Evolutionary conservation across 1,140 invertebrate genomes (phyloP).

Genomic region (Drosophila carrolli): DNA sequence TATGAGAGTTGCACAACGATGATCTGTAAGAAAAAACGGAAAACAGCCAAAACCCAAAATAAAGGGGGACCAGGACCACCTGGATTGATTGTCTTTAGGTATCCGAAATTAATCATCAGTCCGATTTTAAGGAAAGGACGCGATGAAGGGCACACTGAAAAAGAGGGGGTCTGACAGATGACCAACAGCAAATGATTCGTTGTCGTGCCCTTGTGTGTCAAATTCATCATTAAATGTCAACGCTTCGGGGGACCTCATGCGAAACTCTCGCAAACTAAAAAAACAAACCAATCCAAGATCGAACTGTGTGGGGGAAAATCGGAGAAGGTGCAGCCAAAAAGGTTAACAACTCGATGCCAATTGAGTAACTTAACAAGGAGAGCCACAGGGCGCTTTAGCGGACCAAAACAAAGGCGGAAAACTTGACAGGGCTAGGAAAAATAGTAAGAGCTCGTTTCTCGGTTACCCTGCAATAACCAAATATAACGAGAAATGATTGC

Average conservation of each 20-base stretch:
- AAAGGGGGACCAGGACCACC: constrained; percentile 55
- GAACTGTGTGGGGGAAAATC: constrained; percentile 37
- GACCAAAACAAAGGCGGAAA: constrained; percentile 35
- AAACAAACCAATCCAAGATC: constrained; percentile 24
- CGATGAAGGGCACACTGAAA: constrained; percentile 18
- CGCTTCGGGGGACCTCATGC: constrained; percentile 72
- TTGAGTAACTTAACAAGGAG: constrained; percentile 71
- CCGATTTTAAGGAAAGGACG: constrained; percentile 34
- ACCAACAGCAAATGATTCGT: constrained; percentile 49
- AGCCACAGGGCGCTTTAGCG: constrained; percentile 42
- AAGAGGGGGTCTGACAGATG: constrained; percentile 43
- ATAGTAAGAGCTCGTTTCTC: not conserved
- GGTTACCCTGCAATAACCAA: constrained; percentile 4
- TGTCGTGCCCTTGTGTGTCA: constrained; percentile 83
- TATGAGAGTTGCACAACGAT: constrained; percentile 65
- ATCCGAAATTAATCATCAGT: constrained; percentile 70
- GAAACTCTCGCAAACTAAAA: constrained; percentile 47
- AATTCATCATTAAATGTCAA: constrained; percentile 84
- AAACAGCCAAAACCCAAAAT: constrained; percentile 21
- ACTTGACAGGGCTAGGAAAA: constrained; percentile 20
- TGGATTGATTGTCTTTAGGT: constrained; percentile 59
- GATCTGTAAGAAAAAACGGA: constrained; percentile 34
- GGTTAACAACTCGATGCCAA: constrained; percentile 78
- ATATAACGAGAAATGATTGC: not conserved
- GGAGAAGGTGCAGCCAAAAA: constrained; percentile 57